Percentiles rank a stretch among this genome's conserved stretches.
These are phyloP conservation scores for Petrophora chlorosata DNA, from an alignment of 2,888 invertebrate genomes.

Conservation along the genomic window DNA sequence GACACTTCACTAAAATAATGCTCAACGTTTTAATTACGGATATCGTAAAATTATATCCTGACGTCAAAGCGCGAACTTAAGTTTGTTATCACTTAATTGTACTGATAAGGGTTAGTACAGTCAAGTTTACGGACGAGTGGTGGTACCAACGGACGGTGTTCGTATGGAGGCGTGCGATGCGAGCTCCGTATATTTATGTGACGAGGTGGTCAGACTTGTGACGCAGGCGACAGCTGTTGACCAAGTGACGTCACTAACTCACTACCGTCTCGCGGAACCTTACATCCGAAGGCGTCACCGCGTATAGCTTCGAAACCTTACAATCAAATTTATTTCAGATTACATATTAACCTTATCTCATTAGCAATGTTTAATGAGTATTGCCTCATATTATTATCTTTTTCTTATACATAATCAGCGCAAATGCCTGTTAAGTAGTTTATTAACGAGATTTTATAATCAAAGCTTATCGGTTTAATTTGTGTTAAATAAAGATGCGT, in stretches of 20 bases:
- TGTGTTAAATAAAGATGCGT: constrained; percentile 9
- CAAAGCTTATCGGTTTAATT: constrained; percentile 22
- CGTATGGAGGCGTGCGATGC: constrained; percentile 60
- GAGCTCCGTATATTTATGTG: constrained; percentile 48
- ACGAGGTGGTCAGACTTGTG: constrained; percentile 41
- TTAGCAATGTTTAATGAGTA: neutral
- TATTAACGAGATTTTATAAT: constrained; percentile 14
- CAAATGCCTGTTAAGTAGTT: neutral
- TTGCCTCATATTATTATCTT: constrained; percentile 4
- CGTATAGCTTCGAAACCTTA: constrained; percentile 25
- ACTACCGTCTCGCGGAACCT: constrained; percentile 13
- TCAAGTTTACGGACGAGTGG: constrained; percentile 36
- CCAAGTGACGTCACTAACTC: constrained; percentile 30
- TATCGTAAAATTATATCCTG: constrained; percentile 38
- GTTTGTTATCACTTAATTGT: constrained; percentile 60
- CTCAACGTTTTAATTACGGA: constrained; percentile 15
- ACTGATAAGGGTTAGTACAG: constrained; percentile 47
- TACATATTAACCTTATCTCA: constrained; percentile 7
- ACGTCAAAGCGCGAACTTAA: constrained; percentile 53
- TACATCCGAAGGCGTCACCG: constrained; percentile 21
- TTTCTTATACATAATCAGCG: neutral
- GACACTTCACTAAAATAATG: constrained; percentile 24
- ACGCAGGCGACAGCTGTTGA: constrained; percentile 33
- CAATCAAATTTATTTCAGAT: constrained; percentile 12
- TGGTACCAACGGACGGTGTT: constrained; percentile 50